These are phyloP conservation scores for Scrobipalpa atriplicella DNA, from an alignment of 2,888 invertebrate genomes.

Conservation along the genomic window DNA sequence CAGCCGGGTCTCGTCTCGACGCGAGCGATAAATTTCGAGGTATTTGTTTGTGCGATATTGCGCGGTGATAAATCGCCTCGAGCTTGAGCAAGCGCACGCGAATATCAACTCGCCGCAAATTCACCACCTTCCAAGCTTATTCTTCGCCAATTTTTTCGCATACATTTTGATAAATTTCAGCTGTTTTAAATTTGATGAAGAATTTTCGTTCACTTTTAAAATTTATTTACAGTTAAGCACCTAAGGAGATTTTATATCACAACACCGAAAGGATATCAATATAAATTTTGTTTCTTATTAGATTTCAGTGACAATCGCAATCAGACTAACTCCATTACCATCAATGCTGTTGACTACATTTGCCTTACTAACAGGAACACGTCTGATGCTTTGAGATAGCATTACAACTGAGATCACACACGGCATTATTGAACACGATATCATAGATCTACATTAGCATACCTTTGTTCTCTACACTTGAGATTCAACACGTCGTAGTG, in stretches of 20 bases:
- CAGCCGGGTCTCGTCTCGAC: not conserved
- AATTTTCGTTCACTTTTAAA: not conserved
- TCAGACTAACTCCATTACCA: not conserved
- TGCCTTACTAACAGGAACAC: not conserved
- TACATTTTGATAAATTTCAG: not conserved
- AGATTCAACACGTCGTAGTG: not conserved
- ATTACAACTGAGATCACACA: not conserved
- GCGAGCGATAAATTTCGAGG: conserved; percentile 14
- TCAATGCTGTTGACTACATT: not conserved
- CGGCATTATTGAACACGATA: not conserved
- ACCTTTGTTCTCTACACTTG: conserved; percentile 3
- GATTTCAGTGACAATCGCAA: not conserved
- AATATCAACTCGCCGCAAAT: conserved; percentile 9
- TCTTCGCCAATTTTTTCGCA: not conserved
- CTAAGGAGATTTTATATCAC: no score
- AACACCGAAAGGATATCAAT: no score
- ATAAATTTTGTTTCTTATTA: not conserved
- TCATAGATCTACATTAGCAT: conserved; percentile 11
- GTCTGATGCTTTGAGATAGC: not conserved
- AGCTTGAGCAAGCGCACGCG: not conserved
- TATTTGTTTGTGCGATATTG: conserved; percentile 23
- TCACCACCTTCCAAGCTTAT: not conserved
- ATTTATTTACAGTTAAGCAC: no score
- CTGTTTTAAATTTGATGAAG: not conserved
- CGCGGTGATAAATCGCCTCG: conserved; percentile 13